Base-by-base conservation (phyloP, 2,888 invertebrate genomes). In the Orchesellides sinensis region DNA sequence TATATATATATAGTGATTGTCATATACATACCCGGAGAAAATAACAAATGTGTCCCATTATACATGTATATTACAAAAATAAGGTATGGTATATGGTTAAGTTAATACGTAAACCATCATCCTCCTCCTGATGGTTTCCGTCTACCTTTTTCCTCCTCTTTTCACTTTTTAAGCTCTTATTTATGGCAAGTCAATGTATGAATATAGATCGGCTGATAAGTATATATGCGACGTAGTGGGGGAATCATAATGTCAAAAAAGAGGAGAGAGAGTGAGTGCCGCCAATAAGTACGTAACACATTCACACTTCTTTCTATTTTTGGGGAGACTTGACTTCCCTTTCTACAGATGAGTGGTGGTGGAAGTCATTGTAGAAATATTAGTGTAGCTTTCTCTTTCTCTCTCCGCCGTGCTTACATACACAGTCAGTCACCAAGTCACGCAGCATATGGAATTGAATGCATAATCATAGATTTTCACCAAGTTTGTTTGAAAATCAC, bases 361-460 rank as follows among this genome's bases (percentile, higher is more conserved):
- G n/a, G n/a, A 8, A 40, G 40, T 40, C 35, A 63, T 52, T 68
- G 61, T 40, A 61, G 78, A 68, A 75, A 78, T 68, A 65, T 66
- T 66, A 52, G 63, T 25, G 27, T 23, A 54, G 14, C 10, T n/a
- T n/a, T 40, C 2, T 40, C 10, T 8, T 14, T n/a, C 10, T n/a
- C 40, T 40, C 2, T 40, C 10, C 10, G n/a, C 40, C 10, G n/a
- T 40, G 2, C 2, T 8, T 40, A 5, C 40, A 14, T n/a, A 2
- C 40, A 40, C 14, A 77, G 66, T 45, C 54, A 79, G 63, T 63
- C 66, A 81, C 74, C 61, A 70, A 83, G 79, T 83, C 83, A 83
- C 79, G 85, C 77, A 83, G 78, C 85, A 85, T 81, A 85, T 85
- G 85, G 85, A 81, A 74, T 77, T 80, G 83, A 85, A 85, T 85